These are phyloP conservation scores for Apistogramma diplotaenia DNA, from an alignment of 2,113 vertebrate species.

Conservation along the genomic window DNA sequence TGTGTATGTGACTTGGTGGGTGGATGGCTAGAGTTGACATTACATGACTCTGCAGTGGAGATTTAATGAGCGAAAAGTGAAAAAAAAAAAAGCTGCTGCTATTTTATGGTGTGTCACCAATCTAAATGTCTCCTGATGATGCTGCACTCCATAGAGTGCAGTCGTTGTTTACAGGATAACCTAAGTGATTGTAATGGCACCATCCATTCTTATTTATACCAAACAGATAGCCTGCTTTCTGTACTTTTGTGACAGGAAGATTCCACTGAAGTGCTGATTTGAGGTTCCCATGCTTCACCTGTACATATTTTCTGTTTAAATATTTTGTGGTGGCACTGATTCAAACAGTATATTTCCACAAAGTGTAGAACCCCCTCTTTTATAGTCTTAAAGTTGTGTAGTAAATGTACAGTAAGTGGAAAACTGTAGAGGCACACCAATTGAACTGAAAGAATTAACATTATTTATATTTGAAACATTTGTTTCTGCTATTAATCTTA, in stretches of 20 bases:
- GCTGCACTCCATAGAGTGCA: neutral
- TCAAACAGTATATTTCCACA: neutral
- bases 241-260: neutral
- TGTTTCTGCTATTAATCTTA: no score
- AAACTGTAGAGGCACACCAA: no score
- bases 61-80: constrained; percentile 48
- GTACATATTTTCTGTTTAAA: neutral
- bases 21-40: constrained; percentile 29
- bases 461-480: no score
- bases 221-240: neutral
- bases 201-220: neutral
- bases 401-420: no score
- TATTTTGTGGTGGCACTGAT: neutral
- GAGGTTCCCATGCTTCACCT: neutral
- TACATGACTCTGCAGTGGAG: constrained; percentile 44
- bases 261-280: neutral
- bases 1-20: neutral
- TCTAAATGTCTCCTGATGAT: neutral
- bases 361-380: neutral
- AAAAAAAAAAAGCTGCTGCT: constrained; percentile 24
- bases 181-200: neutral
- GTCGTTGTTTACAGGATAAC: constrained; percentile 13
- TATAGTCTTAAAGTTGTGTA: neutral
- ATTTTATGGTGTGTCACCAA: constrained; percentile 26
- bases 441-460: no score